phyloP scores from a whole-genome alignment of 2,797 vertebrate genomes.

The Anguilla pacifica region DNA sequence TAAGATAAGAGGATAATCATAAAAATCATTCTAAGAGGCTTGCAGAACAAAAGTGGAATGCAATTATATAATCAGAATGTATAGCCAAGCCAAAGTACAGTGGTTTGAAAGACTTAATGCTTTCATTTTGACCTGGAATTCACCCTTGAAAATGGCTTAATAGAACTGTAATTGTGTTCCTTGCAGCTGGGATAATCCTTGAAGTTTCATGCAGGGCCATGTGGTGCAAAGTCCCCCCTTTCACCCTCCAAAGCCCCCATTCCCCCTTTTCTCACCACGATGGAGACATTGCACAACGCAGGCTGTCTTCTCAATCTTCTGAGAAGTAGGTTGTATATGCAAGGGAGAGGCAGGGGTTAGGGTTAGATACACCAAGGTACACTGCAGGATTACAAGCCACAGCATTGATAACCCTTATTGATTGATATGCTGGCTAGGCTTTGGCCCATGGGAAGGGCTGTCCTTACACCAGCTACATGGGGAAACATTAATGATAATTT shows the following conservation, averaged over 20 bases:
- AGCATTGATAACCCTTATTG: neutral
- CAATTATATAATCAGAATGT: constrained; percentile 3
- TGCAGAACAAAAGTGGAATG: neutral
- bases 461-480: neutral
- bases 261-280: neutral
- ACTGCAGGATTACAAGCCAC: neutral
- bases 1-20: neutral
- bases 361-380: neutral
- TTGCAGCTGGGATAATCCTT: constrained; percentile 3
- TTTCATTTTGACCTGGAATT: constrained; percentile 16
- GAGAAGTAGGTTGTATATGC: neutral
- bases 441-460: neutral
- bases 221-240: neutral
- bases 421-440: neutral
- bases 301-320: neutral
- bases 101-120: neutral
- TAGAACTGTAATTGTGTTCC: neutral
- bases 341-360: neutral
- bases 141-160: constrained; percentile 8
- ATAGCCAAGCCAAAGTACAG: constrained; percentile 9
- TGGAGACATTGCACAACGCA: neutral
- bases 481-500: neutral
- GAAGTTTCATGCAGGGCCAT: neutral
- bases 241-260: neutral
- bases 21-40: neutral